Percentiles rank a stretch among this genome's conserved stretches.
Evolutionary conservation across 2,113 vertebrate species (phyloP).

Genomic region (Pholis gunnellus): DNA sequence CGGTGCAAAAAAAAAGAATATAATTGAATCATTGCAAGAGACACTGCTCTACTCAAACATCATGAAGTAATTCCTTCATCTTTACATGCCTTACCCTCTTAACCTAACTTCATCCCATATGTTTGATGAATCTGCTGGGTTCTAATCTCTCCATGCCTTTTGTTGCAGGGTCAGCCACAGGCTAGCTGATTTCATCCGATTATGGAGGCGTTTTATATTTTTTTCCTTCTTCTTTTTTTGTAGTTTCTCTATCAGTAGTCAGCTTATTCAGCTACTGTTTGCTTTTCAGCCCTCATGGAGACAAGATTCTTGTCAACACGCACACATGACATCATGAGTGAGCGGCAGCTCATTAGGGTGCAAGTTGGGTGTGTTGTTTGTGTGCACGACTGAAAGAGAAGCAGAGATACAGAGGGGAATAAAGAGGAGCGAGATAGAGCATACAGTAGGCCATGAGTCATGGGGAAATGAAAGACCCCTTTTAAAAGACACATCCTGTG

Average conservation of each 20-base stretch:
- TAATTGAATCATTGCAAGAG: constrained; percentile 2
- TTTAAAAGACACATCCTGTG: constrained; percentile 58
- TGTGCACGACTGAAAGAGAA: constrained; percentile 1
- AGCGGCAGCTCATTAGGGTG: constrained; percentile 54
- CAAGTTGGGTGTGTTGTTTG: constrained; percentile 5
- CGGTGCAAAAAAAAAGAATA: background rate
- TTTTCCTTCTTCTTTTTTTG: background rate
- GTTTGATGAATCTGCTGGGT: constrained; percentile 34
- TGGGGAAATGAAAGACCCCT: constrained; percentile 65
- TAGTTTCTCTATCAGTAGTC: constrained; percentile 60
- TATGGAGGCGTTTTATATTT: constrained; percentile 42
- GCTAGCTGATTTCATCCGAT: constrained; percentile 76
- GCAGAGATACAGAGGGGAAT: constrained; percentile 2
- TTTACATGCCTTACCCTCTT: constrained; percentile 7
- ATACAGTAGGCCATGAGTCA: constrained; percentile 53
- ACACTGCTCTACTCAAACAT: constrained; percentile 25
- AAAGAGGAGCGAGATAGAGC: constrained; percentile 12
- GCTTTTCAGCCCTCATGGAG: constrained; percentile 60
- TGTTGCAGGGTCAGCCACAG: constrained; percentile 53
- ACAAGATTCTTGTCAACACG: constrained; percentile 74
- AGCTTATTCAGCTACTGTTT: constrained; percentile 69
- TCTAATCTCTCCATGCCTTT: constrained; percentile 44
- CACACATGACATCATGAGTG: constrained; percentile 75
- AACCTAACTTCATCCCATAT: constrained; percentile 45
- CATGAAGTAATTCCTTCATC: constrained; percentile 44